Conservation (phyloP, 2,888 invertebrate species). For the Acanthacorydalis orientalis region DNA sequence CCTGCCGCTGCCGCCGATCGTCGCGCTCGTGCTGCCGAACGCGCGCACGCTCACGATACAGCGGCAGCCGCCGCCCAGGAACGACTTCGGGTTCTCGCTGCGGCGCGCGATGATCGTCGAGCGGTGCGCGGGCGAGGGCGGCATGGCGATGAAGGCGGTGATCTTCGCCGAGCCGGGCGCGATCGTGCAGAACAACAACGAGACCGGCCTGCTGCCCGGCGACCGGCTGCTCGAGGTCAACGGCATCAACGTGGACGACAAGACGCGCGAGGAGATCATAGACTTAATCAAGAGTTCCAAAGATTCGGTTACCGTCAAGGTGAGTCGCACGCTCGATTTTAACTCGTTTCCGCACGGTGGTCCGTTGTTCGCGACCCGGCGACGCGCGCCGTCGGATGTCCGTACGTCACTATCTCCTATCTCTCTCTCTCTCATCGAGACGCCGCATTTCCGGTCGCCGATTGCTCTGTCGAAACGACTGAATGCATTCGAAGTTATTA, state of each 20-base stretch:
- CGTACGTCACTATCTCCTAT: no score
- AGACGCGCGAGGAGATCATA: slow-evolving; percentile 79
- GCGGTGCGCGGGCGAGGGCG: slow-evolving; percentile 29
- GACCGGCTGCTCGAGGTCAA: slow-evolving; percentile 88
- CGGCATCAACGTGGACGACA: slow-evolving; percentile 66
- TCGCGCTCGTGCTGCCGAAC: slow-evolving; percentile 48
- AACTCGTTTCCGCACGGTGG: no score
- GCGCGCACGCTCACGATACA: slow-evolving; percentile 61
- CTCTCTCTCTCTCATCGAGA: no score
- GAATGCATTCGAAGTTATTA: no score
- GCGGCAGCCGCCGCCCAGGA: slow-evolving; percentile 64
- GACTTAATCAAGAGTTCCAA: slow-evolving; percentile 81
- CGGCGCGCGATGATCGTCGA: slow-evolving; percentile 74
- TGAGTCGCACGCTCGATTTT: no score
- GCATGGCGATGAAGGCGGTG: slow-evolving; percentile 48
- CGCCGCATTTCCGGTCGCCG: no score
- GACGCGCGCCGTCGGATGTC: no score
- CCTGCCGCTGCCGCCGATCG: slow-evolving; percentile 52
- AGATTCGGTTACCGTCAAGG: slow-evolving; percentile 70
- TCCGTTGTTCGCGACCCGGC: no score
- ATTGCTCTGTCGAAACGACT: no score
- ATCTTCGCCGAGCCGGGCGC: slow-evolving; percentile 85
- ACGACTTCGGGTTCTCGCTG: slow-evolving; percentile 88
- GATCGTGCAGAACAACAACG: slow-evolving; percentile 45
- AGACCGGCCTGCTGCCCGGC: slow-evolving; percentile 83